phyloP scores from a whole-genome alignment of 2,113 vertebrate genomes.

The Corvus cornix region DNA sequence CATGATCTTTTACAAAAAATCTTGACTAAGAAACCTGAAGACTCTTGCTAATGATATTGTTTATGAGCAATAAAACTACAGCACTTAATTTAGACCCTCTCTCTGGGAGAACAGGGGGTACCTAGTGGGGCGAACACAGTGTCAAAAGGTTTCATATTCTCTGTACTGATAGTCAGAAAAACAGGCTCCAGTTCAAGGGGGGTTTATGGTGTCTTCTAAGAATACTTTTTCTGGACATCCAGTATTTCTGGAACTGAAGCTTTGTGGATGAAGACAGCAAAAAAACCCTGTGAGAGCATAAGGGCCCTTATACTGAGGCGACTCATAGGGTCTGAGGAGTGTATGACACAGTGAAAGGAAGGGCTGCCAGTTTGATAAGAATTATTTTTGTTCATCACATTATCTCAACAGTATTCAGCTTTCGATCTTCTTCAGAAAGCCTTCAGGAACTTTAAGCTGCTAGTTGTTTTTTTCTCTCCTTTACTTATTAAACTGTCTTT shows the following conservation, averaged over 20 bases:
- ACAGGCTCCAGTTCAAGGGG: fast-evolving
- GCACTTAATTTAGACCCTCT: background rate
- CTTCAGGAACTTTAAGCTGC: background rate
- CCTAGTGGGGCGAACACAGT: background rate
- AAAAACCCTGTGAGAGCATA: background rate
- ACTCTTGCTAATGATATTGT: background rate
- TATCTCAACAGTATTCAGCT: background rate
- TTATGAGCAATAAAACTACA: background rate
- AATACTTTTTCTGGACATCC: background rate
- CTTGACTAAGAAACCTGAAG: background rate
- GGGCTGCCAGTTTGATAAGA: background rate
- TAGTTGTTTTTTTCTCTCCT: background rate
- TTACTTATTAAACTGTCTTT: background rate
- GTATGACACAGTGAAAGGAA: background rate
- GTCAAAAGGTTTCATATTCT: background rate
- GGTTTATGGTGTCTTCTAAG: background rate
- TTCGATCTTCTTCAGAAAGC: background rate
- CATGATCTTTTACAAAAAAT: background rate
- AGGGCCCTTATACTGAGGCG: background rate
- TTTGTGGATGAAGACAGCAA: background rate
- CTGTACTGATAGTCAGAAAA: background rate
- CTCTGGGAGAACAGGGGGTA: background rate
- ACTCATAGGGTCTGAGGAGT: background rate
- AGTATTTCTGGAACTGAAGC: background rate
- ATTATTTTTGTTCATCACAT: background rate